These are phyloP conservation scores for Solen grandis DNA, from an alignment of 1,140 invertebrate genomes.

Conservation along the genomic window DNA sequence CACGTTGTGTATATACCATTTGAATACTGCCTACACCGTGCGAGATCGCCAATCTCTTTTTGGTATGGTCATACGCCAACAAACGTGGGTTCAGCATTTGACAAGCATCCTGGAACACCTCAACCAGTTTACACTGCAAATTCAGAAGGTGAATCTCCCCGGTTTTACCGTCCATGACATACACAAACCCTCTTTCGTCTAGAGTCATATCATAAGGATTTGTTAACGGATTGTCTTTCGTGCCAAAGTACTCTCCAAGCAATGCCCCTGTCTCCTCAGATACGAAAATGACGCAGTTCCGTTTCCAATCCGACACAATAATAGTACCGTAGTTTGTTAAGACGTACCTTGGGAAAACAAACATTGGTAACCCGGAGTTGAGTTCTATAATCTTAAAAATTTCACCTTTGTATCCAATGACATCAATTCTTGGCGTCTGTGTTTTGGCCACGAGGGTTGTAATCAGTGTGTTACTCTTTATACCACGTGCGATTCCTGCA, in stretches of 20 bases:
- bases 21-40: constrained; percentile 6
- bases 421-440: neutral
- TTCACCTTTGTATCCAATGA: constrained; percentile 7
- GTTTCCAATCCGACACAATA: constrained; percentile 17
- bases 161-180: constrained; percentile 9
- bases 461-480: neutral
- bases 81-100: neutral
- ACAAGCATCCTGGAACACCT: neutral
- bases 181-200: neutral
- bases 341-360: constrained; percentile 18
- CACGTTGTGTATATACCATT: constrained; percentile 1
- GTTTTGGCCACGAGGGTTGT: neutral
- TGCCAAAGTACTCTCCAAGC: constrained; percentile 8
- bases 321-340: neutral
- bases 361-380: neutral
- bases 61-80: neutral
- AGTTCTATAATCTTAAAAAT: neutral
- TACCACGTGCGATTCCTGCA: neutral
- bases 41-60: neutral
- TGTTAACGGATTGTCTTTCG: neutral
- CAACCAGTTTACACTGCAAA: constrained; percentile 12
- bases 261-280: neutral
- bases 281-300: constrained; percentile 13
- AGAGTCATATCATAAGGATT: constrained; percentile 16
- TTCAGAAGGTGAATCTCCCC: constrained; percentile 14